Conservation (phyloP, 2,113 vertebrate genomes). For the Lampris megalopsis region DNA sequence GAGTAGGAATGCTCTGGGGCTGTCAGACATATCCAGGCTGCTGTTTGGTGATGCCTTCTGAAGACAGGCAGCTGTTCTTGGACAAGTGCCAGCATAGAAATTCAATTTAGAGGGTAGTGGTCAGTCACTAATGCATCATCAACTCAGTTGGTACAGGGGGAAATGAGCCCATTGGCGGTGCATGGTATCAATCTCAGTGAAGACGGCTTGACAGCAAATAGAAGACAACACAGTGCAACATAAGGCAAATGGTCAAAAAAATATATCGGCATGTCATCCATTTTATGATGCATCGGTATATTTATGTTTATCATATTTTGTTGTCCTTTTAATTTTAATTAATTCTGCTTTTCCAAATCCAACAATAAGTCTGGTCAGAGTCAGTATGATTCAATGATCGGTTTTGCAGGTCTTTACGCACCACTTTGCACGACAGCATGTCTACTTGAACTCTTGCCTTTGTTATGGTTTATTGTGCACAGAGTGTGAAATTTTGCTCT, state of each 20-base stretch:
- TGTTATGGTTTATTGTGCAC: too few species aligned
- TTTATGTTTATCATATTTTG: background rate
- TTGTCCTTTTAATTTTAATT: too few species aligned
- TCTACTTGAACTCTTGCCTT: too few species aligned
- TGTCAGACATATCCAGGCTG: conserved; percentile 69
- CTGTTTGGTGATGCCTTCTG: conserved; percentile 71
- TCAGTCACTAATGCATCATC: conserved; percentile 76
- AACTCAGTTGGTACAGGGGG: conserved; percentile 61
- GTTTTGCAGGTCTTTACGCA: too few species aligned
- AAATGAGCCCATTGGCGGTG: conserved; percentile 64
- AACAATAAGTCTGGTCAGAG: background rate
- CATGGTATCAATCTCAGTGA: conserved; percentile 70
- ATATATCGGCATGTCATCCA: conserved; percentile 3
- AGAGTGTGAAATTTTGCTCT: too few species aligned
- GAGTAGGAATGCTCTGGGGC: conserved; percentile 67
- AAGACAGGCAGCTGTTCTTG: conserved; percentile 69
- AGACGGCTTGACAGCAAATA: conserved; percentile 59
- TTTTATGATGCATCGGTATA: conserved; percentile 10
- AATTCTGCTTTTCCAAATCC: background rate
- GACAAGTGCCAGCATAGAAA: conserved; percentile 66
- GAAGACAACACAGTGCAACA: conserved; percentile 37
- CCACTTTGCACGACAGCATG: too few species aligned
- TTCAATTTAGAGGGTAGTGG: conserved; percentile 76
- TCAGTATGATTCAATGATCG: too few species aligned
- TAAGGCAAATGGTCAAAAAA: conserved; percentile 44